These are phyloP conservation scores for Dasypogon diadema DNA, from an alignment of 2,888 invertebrate genomes.

Conservation along the genomic window DNA sequence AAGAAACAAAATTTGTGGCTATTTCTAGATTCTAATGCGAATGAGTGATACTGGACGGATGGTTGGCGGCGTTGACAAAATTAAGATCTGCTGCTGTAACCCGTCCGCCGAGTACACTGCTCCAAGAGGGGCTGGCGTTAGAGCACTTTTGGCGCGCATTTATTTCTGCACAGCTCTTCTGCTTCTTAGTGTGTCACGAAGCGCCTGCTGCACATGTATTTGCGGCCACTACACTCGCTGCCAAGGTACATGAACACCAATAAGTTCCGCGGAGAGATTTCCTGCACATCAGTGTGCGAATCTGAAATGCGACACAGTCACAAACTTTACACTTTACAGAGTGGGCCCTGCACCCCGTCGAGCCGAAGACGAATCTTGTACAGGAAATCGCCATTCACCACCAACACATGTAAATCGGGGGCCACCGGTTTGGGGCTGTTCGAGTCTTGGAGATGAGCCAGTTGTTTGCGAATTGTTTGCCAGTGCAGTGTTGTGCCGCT, in stretches of 20 bases:
- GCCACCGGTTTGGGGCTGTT: slow-evolving; percentile 58
- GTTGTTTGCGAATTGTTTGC: slow-evolving; percentile 64
- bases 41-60: too few species aligned
- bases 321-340: slow-evolving; percentile 53
- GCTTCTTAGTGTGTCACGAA: not conserved
- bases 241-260: not conserved
- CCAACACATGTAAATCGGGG: slow-evolving; percentile 53
- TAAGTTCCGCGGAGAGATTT: not conserved
- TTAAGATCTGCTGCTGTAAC: too few species aligned
- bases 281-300: slow-evolving; percentile 32
- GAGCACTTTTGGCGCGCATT: slow-evolving; percentile 34
- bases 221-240: not conserved
- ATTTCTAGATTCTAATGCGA: too few species aligned
- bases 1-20: too few species aligned
- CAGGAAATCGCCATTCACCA: slow-evolving; percentile 36
- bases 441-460: slow-evolving; percentile 65
- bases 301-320: slow-evolving; percentile 22
- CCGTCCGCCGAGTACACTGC: too few species aligned
- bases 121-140: not conserved
- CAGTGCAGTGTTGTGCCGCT: slow-evolving; percentile 61
- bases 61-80: too few species aligned
- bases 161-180: not conserved
- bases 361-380: slow-evolving; percentile 50
- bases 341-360: slow-evolving; percentile 57
- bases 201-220: not conserved